Conservation (phyloP, 2,888 invertebrate genomes). For the Cerceris ruficornis region DNA sequence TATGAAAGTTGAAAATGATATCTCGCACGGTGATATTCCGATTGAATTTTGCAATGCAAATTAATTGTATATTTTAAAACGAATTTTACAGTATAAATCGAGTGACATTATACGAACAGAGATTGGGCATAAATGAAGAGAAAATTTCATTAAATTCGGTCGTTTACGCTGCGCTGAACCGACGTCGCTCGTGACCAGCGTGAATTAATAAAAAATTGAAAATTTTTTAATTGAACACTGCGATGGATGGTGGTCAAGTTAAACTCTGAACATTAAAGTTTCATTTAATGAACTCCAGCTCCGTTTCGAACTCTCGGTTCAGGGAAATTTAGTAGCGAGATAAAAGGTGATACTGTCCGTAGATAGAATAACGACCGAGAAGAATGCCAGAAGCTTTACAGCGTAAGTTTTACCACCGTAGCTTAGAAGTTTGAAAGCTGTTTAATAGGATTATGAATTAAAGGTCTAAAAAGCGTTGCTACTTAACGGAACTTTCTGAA, state of each 20-base stretch:
- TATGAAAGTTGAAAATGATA: too few relatives aligned
- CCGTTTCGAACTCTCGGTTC: conserved; percentile 18
- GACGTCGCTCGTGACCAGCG: not conserved
- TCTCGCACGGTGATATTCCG: too few relatives aligned
- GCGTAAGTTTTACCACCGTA: conserved; percentile 44
- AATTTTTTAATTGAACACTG: not conserved
- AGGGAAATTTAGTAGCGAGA: conserved; percentile 43
- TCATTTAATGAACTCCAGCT: conserved; percentile 35
- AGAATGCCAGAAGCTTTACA: conserved; percentile 33
- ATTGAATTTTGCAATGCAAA: too few relatives aligned
- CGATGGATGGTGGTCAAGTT: conserved; percentile 1
- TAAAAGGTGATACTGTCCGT: conserved; percentile 47
- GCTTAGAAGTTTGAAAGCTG: conserved; percentile 54
- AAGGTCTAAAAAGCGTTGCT: conserved; percentile 25
- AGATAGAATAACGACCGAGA: conserved; percentile 50
- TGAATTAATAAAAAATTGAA: conserved; percentile 8
- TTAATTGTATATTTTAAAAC: too few relatives aligned
- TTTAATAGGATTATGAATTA: conserved; percentile 58
- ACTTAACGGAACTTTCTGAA: conserved; percentile 45
- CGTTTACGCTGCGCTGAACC: not conserved
- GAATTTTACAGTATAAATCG: too few relatives aligned
- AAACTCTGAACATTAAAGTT: conserved; percentile 21
- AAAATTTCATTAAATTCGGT: too few relatives aligned
- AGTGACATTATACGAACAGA: too few relatives aligned
- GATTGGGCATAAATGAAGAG: too few relatives aligned